Percentiles rank a stretch among this genome's conserved stretches.
These are phyloP conservation scores for Blera fallax DNA, from an alignment of 2,888 invertebrate genomes.

Conservation along the genomic window DNA sequence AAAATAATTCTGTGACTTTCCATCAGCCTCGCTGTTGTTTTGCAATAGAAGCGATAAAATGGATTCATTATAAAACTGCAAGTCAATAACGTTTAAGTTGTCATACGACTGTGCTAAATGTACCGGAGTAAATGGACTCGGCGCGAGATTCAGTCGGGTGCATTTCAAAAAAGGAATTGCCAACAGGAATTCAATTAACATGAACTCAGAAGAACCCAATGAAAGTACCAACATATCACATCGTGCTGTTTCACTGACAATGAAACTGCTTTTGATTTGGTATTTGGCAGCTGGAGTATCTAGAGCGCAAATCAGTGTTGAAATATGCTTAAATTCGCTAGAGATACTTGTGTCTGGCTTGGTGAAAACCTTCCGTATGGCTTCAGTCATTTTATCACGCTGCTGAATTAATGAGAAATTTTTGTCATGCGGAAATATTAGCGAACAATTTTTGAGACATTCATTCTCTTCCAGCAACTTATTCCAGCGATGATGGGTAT, in stretches of 20 bases:
- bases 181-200: conserved; percentile 78
- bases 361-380: conserved; percentile 87
- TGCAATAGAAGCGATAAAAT: conserved; percentile 88
- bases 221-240: conserved; percentile 78
- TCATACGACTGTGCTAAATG: conserved; percentile 73
- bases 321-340: conserved; percentile 84
- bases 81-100: conserved; percentile 84
- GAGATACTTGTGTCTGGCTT: conserved; percentile 86
- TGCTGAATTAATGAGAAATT: conserved; percentile 92
- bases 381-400: conserved; percentile 86
- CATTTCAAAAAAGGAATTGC: conserved; percentile 82
- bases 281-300: conserved; percentile 71
- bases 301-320: conserved; percentile 82
- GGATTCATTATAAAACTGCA: conserved; percentile 87
- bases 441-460: conserved; percentile 86
- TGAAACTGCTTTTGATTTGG: conserved; percentile 75
- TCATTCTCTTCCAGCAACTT: conserved; percentile 89
- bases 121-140: conserved; percentile 79
- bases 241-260: conserved; percentile 76
- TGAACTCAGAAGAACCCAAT: conserved; percentile 77
- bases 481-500: conserved; percentile 90
- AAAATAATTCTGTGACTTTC: conserved; percentile 82
- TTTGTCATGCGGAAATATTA: conserved; percentile 89
- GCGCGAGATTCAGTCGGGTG: conserved; percentile 83
- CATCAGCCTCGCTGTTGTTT: conserved; percentile 83